Evolutionary conservation across 1,140 invertebrate species (phyloP).

Genomic region (Macrosteles quadrilineatus): DNA sequence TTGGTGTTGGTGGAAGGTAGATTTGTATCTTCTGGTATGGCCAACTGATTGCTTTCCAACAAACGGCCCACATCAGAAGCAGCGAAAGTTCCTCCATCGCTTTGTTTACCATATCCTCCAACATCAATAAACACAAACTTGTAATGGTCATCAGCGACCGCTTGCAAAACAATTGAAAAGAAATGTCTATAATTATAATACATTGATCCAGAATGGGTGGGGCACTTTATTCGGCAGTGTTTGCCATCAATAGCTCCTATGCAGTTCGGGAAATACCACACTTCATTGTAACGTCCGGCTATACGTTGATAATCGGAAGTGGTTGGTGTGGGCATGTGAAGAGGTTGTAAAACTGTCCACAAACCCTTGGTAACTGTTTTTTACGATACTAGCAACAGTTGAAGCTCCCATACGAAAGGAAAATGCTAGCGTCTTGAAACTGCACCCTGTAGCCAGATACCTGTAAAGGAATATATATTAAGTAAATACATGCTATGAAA

Average conservation of each 20-base stretch:
- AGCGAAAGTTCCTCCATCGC: conserved; percentile 44
- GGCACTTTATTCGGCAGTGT: conserved; percentile 46
- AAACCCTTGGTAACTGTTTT: conserved; percentile 33
- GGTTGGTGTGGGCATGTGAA: conserved; percentile 11
- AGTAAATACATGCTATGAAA: no score
- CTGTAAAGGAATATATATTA: background rate
- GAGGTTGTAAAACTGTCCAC: conserved; percentile 7
- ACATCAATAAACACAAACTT: conserved; percentile 52
- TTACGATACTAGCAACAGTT: conserved; percentile 34
- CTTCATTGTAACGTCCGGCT: conserved; percentile 21
- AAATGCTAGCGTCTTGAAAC: conserved; percentile 34
- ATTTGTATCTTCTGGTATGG: background rate
- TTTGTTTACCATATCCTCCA: conserved; percentile 50
- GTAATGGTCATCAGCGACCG: conserved; percentile 53
- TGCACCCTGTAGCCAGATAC: background rate
- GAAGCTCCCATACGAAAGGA: conserved; percentile 33
- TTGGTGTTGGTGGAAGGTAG: background rate
- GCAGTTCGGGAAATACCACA: conserved; percentile 41
- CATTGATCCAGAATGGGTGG: conserved; percentile 47
- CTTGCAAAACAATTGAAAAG: conserved; percentile 54
- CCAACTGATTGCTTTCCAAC: background rate
- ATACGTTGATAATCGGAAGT: background rate
- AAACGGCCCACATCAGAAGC: background rate
- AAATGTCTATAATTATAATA: conserved; percentile 53
- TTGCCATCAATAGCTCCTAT: conserved; percentile 51